These are phyloP conservation scores for Solenopsis fugax DNA, from an alignment of 1,140 invertebrate genomes.

Conservation along the genomic window DNA sequence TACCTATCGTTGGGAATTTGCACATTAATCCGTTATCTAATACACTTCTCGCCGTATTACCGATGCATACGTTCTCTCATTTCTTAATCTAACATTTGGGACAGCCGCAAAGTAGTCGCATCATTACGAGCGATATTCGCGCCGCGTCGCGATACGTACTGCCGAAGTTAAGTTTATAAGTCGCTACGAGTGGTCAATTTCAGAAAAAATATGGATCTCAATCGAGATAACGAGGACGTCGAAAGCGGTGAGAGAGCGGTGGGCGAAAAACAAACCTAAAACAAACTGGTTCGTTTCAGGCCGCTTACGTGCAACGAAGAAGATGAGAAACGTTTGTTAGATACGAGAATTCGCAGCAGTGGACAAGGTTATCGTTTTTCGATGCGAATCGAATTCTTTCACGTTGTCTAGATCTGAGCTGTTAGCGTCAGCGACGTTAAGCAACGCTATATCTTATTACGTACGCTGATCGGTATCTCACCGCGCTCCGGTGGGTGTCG, in stretches of 20 bases:
- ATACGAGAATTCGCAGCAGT: slow-evolving; percentile 19
- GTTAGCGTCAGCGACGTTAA: slow-evolving; percentile 14
- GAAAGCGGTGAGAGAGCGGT: background rate
- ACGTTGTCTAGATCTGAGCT: slow-evolving; percentile 1
- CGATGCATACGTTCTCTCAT: slow-evolving; percentile 3
- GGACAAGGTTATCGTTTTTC: slow-evolving; percentile 32
- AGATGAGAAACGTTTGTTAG: background rate
- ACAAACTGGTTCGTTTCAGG: slow-evolving; percentile 33
- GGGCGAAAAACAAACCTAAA: slow-evolving; percentile 11
- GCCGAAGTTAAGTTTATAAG: slow-evolving; percentile 61
- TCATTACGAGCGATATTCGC: slow-evolving; percentile 60
- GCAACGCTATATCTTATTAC: slow-evolving; percentile 27
- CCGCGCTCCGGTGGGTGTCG: slow-evolving; percentile 27
- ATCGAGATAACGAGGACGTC: slow-evolving; percentile 22
- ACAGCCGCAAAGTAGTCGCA: background rate
- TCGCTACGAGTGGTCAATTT: slow-evolving; percentile 24
- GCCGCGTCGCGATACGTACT: slow-evolving; percentile 23
- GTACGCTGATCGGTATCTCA: slow-evolving; percentile 28
- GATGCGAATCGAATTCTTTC: slow-evolving; percentile 23
- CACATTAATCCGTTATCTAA: slow-evolving; percentile 35
- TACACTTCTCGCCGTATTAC: slow-evolving; percentile 2
- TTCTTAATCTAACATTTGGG: background rate
- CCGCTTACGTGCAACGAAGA: background rate
- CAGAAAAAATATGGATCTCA: slow-evolving; percentile 29
- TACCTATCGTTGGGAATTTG: slow-evolving; percentile 65